Percentiles rank a stretch among this genome's conserved stretches.
Evolutionary conservation across 2,113 vertebrate species (phyloP).

Genomic region (Syngnathus scovelli): DNA sequence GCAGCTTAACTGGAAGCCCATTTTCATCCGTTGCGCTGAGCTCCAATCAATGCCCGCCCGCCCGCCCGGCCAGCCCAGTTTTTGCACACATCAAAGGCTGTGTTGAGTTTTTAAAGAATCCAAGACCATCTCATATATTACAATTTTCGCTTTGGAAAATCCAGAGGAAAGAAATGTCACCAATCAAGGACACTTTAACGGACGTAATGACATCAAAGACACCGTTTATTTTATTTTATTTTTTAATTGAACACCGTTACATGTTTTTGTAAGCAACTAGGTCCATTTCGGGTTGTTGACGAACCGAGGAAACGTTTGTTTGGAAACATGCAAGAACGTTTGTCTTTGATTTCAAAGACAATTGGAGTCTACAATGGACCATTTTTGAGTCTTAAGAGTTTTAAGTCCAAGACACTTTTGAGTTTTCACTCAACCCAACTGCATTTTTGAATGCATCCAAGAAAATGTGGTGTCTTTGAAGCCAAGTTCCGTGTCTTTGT

Average conservation of each 20-base stretch:
- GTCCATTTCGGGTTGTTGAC: background rate
- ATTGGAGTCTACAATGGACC: background rate
- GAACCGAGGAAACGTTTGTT: background rate
- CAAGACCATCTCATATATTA: background rate
- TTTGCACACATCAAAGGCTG: background rate
- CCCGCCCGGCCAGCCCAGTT: background rate
- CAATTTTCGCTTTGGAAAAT: too few species aligned
- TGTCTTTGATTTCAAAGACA: background rate
- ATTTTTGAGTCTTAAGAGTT: too few species aligned
- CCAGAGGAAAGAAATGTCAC: too few species aligned
- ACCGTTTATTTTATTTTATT: too few species aligned
- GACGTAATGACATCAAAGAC: too few species aligned
- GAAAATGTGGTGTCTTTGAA: background rate
- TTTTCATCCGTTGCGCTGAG: background rate
- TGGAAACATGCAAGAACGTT: too few species aligned
- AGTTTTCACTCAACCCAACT: too few species aligned
- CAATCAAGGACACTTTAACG: too few species aligned
- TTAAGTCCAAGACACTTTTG: too few species aligned
- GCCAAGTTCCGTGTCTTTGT: background rate
- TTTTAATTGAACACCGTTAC: background rate
- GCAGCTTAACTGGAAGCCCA: slow-evolving; percentile 8
- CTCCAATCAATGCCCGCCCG: background rate
- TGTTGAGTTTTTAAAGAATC: background rate
- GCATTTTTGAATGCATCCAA: background rate
- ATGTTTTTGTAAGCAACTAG: background rate